Evolutionary conservation across 1,140 invertebrate genomes (phyloP).

Genomic region (Berghia stephanieae): DNA sequence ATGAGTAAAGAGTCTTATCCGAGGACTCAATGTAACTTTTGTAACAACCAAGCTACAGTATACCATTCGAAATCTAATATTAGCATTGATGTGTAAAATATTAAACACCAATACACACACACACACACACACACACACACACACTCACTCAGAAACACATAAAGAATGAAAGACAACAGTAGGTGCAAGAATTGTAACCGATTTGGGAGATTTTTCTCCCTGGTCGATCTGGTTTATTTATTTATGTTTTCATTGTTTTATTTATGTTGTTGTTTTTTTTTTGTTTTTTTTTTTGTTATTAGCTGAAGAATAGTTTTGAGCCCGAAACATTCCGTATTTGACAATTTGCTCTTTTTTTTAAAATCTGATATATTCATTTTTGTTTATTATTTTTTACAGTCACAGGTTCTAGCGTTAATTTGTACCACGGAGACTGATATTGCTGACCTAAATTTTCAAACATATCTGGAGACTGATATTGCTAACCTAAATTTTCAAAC

Average conservation of each 20-base stretch:
- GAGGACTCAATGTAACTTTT: neutral
- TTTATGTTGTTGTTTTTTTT: no score
- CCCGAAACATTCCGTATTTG: no score
- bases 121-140: conserved; percentile 3
- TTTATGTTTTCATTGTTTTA: no score
- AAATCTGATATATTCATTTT: no score
- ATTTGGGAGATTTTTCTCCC: neutral
- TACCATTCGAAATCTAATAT: no score
- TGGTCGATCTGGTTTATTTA: neutral
- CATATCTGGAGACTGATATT: neutral
- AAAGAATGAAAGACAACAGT: neutral
- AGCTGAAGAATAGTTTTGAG: no score
- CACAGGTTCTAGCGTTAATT: neutral
- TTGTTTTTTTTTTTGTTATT: no score
- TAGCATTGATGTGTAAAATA: neutral
- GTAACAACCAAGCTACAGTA: no score
- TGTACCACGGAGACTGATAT: neutral
- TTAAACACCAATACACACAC: neutral
- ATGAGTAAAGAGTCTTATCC: no score
- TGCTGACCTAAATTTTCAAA: neutral
- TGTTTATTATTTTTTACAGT: no score
- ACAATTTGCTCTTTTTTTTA: no score
- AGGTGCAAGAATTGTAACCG: neutral
- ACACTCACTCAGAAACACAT: neutral
- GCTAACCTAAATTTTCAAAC: neutral